These are phyloP conservation scores for Virgularia gustaviana DNA, from an alignment of 92 coral and sea anemone species.

Conservation along the genomic window DNA sequence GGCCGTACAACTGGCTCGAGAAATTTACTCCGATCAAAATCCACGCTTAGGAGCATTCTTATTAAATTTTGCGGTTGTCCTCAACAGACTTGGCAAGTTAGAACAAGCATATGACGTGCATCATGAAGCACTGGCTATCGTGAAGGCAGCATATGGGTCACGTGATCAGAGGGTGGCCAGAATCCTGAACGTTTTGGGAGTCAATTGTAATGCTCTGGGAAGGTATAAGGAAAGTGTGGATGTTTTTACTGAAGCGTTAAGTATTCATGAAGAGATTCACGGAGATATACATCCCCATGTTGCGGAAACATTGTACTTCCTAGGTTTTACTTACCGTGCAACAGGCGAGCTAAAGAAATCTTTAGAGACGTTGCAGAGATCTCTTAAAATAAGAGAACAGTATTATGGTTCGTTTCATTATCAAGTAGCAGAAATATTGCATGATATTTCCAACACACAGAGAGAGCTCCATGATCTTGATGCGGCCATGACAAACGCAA, in stretches of 20 bases:
- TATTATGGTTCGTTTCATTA: slow-evolving; percentile 61
- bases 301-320: slow-evolving; percentile 65
- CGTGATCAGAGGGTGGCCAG: slow-evolving; percentile 65
- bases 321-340: slow-evolving; percentile 40
- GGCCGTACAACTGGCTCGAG: slow-evolving; percentile 53
- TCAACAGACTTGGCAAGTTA: slow-evolving; percentile 52
- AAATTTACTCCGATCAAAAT: slow-evolving; percentile 38
- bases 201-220: slow-evolving; percentile 56
- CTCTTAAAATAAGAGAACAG: slow-evolving; percentile 14
- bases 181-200: slow-evolving; percentile 60
- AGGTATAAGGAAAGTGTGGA: slow-evolving; percentile 52
- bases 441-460: slow-evolving; percentile 69
- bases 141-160: slow-evolving; percentile 50
- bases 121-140: slow-evolving; percentile 57
- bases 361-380: slow-evolving; percentile 18
- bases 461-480: slow-evolving; percentile 58
- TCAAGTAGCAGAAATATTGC: slow-evolving; percentile 74
- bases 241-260: slow-evolving; percentile 49
- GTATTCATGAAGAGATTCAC: slow-evolving; percentile 61
- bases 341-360: slow-evolving; percentile 31
- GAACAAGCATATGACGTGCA: slow-evolving; percentile 40
- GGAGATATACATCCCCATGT: slow-evolving; percentile 71
- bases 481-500: slow-evolving; percentile 52
- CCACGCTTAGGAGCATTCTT: slow-evolving; percentile 62
- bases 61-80: slow-evolving; percentile 69